Evolutionary conservation across 2,113 vertebrate species (phyloP), one percentile per base, ranked within the genome.

Genomic region (Carlito syrichta): DNA sequence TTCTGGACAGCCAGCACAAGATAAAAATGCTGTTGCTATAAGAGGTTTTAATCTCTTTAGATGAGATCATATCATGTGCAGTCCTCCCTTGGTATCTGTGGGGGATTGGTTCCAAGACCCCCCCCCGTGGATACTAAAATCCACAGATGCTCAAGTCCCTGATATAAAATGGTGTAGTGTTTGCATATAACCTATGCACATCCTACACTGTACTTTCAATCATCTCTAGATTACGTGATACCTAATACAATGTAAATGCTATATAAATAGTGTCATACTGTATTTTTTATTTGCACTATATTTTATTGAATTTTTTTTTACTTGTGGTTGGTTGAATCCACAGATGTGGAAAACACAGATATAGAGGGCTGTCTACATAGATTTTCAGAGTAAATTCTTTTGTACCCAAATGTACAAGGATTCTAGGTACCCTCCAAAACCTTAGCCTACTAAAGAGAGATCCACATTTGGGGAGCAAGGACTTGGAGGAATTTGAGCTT

Each of bases 31-130:
- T 22, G 0, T 79, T 79, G 58, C 50, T 20, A 89, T n/a, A 86
- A 79, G 93, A 86, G 69, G 2, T 95, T 93, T n/a, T 77, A 83
- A 43, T 96, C 94, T 95, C 30, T 85, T 79, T 84, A 95, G 66
- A 89, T 58, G 86, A 78, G 27, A 48, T 83, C 32, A 19, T 62
- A 86, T 32, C 85, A 78, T 45, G 38, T 45, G 50, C 20, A 71
- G 43, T 32, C 14, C 12, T 76, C n/a, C 43, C 4, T 48, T 27
- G 8, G 25, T 48, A 27, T 32, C 71, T 1, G 25, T 17, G 43
- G 43, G 73, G 43, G 27, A 76, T 9, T 19, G 8, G 16, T 76
- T 32, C 27, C 14, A 48, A 10, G 73, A n/a, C 27, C 43, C 43
- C 73, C 43, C 8, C 43, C 2, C 43, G 30, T 3, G 14, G 45